These are phyloP conservation scores for Galaxea fascicularis DNA, from an alignment of 92 coral and sea anemone species.

Conservation along the genomic window DNA sequence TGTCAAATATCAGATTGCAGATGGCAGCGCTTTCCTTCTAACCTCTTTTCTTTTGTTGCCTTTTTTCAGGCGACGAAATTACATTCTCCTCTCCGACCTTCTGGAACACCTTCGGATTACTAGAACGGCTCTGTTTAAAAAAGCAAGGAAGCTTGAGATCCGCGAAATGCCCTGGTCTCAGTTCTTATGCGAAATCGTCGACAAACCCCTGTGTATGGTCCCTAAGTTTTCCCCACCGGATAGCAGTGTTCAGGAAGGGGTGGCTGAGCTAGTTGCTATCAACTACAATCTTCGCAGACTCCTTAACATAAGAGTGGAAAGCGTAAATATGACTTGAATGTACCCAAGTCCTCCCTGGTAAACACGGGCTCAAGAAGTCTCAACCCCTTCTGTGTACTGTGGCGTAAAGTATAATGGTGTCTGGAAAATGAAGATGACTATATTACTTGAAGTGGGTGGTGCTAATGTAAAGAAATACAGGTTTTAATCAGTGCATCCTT, in stretches of 20 bases:
- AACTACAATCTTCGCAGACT: slow-evolving; percentile 85
- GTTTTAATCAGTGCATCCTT: background rate
- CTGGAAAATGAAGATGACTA: background rate
- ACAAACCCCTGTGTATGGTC: slow-evolving; percentile 63
- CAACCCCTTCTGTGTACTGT: background rate
- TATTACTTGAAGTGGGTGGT: background rate
- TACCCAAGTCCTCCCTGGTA: background rate
- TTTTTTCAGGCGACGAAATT: slow-evolving; percentile 85
- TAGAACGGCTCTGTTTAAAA: slow-evolving; percentile 75
- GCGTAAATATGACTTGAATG: slow-evolving; percentile 44
- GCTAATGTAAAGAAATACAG: background rate
- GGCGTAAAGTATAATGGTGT: background rate
- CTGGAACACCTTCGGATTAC: slow-evolving; percentile 74
- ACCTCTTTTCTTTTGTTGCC: background rate
- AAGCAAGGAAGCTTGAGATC: slow-evolving; percentile 76
- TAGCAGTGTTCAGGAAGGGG: slow-evolving; percentile 70
- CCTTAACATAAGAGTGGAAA: slow-evolving; percentile 81
- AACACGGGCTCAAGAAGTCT: background rate
- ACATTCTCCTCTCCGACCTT: slow-evolving; percentile 81
- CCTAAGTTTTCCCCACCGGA: slow-evolving; percentile 72
- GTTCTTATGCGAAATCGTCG: slow-evolving; percentile 74
- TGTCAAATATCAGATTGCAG: background rate
- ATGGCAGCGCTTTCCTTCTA: too few species aligned
- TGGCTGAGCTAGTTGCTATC: slow-evolving; percentile 82
- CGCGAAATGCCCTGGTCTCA: slow-evolving; percentile 87